Conservation (phyloP, 2,113 vertebrate species). For the Corythornis cristatus region DNA sequence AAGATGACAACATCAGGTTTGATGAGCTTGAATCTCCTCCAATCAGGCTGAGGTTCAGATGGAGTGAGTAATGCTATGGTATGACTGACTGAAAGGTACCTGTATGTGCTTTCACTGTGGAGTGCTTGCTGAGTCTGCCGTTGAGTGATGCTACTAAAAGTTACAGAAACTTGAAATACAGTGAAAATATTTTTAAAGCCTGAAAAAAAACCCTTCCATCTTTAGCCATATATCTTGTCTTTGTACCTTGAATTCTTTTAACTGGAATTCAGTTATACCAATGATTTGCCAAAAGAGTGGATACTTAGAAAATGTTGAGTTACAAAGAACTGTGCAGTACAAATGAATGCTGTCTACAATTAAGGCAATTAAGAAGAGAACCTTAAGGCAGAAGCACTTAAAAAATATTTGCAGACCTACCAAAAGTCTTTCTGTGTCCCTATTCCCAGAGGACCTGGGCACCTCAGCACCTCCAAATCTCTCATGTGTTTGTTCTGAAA, state of each 20-base stretch:
- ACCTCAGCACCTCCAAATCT: conserved; percentile 41
- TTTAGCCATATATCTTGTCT: neutral
- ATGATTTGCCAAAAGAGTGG: neutral
- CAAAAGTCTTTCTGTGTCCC: neutral
- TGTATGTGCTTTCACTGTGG: neutral
- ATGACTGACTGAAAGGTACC: neutral
- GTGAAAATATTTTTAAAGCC: conserved; percentile 1
- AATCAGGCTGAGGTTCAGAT: neutral
- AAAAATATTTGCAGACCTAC: conserved; percentile 54
- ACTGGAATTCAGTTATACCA: neutral
- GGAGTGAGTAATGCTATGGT: neutral
- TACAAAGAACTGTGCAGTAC: neutral
- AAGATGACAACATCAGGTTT: neutral
- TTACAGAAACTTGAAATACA: neutral
- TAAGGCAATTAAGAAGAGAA: conserved; percentile 37
- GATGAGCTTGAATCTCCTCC: conserved; percentile 1
- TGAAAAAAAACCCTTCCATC: neutral
- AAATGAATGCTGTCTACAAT: neutral
- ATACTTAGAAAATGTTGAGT: neutral
- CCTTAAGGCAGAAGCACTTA: conserved; percentile 17
- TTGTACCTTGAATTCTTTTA: conserved; percentile 8
- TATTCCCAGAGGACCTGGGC: conserved; percentile 5
- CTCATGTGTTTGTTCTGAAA: conserved; percentile 30
- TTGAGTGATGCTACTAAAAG: neutral
- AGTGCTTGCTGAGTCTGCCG: neutral